Evolutionary conservation across 2,888 invertebrate genomes (phyloP).

Genomic region (Latrodectus elegans): DNA sequence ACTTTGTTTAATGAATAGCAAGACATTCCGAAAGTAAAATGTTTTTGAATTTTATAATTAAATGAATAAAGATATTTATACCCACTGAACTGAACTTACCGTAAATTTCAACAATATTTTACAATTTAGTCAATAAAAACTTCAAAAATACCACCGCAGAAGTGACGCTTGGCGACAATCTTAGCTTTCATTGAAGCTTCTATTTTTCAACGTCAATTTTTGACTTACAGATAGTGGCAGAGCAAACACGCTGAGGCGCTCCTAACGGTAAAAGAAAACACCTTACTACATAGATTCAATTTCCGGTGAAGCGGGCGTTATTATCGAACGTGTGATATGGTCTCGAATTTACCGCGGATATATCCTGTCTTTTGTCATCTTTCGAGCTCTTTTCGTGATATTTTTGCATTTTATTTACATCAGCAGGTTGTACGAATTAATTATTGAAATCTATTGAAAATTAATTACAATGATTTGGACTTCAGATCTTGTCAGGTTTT

Average conservation of each 20-base stretch:
- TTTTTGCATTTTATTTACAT: slow-evolving; percentile 19
- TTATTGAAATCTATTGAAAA: slow-evolving; percentile 24
- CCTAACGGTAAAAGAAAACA: slow-evolving; percentile 64
- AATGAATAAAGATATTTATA: too few relatives aligned
- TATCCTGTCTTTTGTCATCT: slow-evolving; percentile 24
- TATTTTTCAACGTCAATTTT: slow-evolving; percentile 64
- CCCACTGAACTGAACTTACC: too few relatives aligned
- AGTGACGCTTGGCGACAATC: slow-evolving; percentile 26
- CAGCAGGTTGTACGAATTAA: slow-evolving; percentile 45
- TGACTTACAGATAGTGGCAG: slow-evolving; percentile 55
- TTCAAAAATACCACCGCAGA: slow-evolving; percentile 13
- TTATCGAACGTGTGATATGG: slow-evolving; percentile 62
- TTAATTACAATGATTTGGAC: background rate
- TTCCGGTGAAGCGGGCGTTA: slow-evolving; percentile 59
- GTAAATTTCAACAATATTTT: too few relatives aligned
- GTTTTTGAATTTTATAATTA: too few relatives aligned
- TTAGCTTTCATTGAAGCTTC: slow-evolving; percentile 37
- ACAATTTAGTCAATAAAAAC: too few relatives aligned
- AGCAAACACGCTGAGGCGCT: slow-evolving; percentile 49
- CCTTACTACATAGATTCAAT: slow-evolving; percentile 66
- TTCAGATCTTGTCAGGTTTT: too few relatives aligned
- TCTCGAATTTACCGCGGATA: slow-evolving; percentile 46
- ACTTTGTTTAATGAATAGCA: too few relatives aligned
- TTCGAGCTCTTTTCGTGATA: slow-evolving; percentile 15
- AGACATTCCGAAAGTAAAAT: too few relatives aligned